These are phyloP conservation scores for Ceyx margarethae DNA, from an alignment of 2,113 vertebrate species.

Conservation along the genomic window DNA sequence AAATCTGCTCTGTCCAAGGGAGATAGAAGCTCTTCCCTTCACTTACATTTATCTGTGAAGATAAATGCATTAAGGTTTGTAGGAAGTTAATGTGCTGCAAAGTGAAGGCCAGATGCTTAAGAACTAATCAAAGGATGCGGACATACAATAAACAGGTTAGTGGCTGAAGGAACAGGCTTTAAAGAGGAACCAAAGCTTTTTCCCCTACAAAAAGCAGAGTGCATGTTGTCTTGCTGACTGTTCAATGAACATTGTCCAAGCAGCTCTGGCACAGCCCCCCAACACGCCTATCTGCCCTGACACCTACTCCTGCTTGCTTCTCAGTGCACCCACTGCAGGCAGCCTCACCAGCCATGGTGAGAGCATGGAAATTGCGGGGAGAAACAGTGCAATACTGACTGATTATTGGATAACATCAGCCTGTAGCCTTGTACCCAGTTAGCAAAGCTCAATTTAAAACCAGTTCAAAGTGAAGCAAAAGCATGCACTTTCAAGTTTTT, in stretches of 20 bases:
- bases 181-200: background rate
- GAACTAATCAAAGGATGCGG: background rate
- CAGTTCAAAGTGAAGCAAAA: background rate
- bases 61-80: background rate
- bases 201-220: background rate
- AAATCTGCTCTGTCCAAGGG: background rate
- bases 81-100: background rate
- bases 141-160: background rate
- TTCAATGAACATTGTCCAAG: background rate
- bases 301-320: background rate
- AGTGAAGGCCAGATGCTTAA: background rate
- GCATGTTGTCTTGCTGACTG: background rate
- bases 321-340: accelerated
- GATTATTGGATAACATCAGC: background rate
- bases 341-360: background rate
- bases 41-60: background rate
- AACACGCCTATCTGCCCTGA: background rate
- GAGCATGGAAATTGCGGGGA: background rate
- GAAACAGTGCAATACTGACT: background rate
- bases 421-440: background rate
- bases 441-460: background rate
- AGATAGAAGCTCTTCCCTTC: background rate
- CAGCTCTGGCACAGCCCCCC: background rate
- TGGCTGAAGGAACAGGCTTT: background rate
- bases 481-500: background rate